Base-by-base conservation (phyloP, 2,888 invertebrate genomes). In the Mesorhabditis sp. region DNA sequence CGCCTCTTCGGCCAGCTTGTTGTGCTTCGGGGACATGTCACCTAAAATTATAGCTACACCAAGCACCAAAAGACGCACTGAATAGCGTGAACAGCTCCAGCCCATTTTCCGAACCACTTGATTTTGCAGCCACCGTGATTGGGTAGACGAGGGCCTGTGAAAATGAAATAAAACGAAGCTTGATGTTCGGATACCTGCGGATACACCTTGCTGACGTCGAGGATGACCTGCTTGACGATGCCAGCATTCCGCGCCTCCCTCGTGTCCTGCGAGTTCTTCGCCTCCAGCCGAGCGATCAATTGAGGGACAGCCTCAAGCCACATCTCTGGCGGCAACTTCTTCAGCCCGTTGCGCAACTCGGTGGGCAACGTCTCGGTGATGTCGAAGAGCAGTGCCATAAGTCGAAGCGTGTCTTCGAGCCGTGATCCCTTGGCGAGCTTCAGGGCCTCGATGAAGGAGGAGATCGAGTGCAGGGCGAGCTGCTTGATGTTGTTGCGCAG, bases 121-220 rank as follows among this genome's bases (percentile, higher is more conserved):
- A 88, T 71, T 93, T 97, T 0, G 95, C 93, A 0, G 97, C 97
- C 0, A 98, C 97, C 0, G 96, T 97, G 73, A 99, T 87, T 0
- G 98, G 96, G 87, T 98, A 98, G 1, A 98, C 95, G 64, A 98
- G 88, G 0, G 97, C 61, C 67, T 67, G 63, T n/a, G 66, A 66
- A 70, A 42, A 61, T n/a, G n/a, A 43, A 65, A 62, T 63, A 4
- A 15, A 10, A 4, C 28, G 64, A 66, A n/a, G 28, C 65, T 61
- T 43, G 5, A 10, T 50, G n/a, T 13, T 0, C 28, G 28, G 28
- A 28, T 28, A 88, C 88, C 86, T 97, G 94, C 0, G 98, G 98
- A 88, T 98, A 96, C 44, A 93, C 92, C 86, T 96, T 96, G 5
- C 97, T 96, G 74, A 99, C 95, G 83, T 97, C 97, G 72, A 94